Conservation (phyloP, 2,888 invertebrate species). For the Melanophora roralis region DNA sequence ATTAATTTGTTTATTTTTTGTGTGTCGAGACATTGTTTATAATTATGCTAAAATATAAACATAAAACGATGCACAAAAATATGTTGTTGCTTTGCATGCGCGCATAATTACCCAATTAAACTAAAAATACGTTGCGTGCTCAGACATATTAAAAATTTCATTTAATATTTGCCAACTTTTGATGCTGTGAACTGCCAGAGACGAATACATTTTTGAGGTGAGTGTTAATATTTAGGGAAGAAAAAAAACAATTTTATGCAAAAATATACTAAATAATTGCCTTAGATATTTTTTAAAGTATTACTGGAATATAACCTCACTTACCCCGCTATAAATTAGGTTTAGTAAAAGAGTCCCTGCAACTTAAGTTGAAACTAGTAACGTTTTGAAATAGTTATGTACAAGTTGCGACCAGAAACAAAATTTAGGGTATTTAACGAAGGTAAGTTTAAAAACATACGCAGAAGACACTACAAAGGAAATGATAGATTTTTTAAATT, state of each 20-base stretch:
- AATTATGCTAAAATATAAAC: slow-evolving; percentile 17
- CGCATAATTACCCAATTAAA: slow-evolving; percentile 78
- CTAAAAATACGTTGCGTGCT: slow-evolving; percentile 78
- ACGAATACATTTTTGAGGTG: background rate
- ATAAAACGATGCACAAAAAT: slow-evolving; percentile 14
- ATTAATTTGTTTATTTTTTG: slow-evolving; percentile 18
- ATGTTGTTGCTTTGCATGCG: slow-evolving; percentile 69
- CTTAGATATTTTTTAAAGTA: background rate
- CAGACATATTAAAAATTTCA: slow-evolving; percentile 76
- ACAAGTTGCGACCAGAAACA: no score
- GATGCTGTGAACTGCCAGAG: slow-evolving; percentile 8
- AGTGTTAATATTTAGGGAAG: slow-evolving; percentile 3
- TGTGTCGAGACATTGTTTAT: slow-evolving; percentile 46
- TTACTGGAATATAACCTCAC: no score
- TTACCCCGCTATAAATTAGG: no score
- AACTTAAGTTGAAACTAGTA: no score
- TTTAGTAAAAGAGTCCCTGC: background rate
- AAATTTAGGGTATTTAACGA: no score
- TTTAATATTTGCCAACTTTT: slow-evolving; percentile 35
- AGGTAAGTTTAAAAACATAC: no score
- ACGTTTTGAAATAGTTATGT: no score
- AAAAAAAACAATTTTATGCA: background rate
- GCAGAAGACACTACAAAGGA: no score
- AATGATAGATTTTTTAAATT: no score
- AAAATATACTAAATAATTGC: background rate